phyloP scores from a whole-genome alignment of 2,888 invertebrate species.

The Clanis bilineata region DNA sequence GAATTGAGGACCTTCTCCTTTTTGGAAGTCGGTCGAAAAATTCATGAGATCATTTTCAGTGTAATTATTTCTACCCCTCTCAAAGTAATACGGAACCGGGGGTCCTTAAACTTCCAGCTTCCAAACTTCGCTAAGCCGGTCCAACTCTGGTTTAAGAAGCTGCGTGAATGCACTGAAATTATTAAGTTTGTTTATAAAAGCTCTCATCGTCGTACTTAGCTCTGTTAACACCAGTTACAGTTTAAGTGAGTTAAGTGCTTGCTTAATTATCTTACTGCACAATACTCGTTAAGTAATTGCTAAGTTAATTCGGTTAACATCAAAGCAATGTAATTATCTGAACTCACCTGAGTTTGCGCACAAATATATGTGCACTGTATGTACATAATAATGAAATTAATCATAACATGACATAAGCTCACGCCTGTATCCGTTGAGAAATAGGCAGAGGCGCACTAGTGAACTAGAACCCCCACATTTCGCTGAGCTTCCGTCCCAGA shows the following conservation, averaged over 20 bases:
- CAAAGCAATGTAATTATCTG: constrained; percentile 38
- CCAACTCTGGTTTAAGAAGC: neutral
- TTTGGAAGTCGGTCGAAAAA: too few species aligned
- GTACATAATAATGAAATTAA: neutral
- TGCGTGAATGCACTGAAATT: constrained; percentile 1
- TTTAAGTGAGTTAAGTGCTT: constrained; percentile 42
- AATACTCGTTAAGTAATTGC: constrained; percentile 42
- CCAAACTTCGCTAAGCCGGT: neutral
- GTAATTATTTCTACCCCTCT: neutral
- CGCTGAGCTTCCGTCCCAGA: too few species aligned
- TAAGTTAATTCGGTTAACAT: constrained; percentile 37
- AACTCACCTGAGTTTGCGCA: constrained; percentile 27
- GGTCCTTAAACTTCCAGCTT: too few species aligned
- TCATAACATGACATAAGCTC: too few species aligned
- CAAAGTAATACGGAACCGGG: neutral
- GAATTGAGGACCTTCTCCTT: too few species aligned
- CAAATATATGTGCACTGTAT: neutral
- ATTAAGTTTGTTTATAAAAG: constrained; percentile 29
- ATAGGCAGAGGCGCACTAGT: too few species aligned
- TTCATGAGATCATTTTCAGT: too few species aligned
- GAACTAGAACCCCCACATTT: too few species aligned
- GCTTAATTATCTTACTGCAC: constrained; percentile 47
- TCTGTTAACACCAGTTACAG: constrained; percentile 38
- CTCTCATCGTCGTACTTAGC: constrained; percentile 33
- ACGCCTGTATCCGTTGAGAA: too few species aligned